phyloP scores from a whole-genome alignment of 2,113 vertebrate genomes.

The Rhabdornis inornatus region DNA sequence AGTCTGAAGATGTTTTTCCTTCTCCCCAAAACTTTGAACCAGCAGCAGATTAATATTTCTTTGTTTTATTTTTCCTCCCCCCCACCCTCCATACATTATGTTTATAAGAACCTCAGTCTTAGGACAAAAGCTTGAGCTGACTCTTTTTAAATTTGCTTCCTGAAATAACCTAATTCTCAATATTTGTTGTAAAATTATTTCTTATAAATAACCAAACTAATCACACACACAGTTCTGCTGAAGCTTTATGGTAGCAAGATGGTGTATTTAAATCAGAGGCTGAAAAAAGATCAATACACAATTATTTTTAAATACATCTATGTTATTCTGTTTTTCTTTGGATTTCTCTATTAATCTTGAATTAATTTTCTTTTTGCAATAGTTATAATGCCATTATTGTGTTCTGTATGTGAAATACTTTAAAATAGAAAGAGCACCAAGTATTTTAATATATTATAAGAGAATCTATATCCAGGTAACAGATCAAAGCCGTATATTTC shows the following conservation, averaged over 20 bases:
- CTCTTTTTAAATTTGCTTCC: neutral
- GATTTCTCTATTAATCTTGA: conserved; percentile 63
- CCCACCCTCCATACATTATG: accelerated
- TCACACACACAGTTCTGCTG: neutral
- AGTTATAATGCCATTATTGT: conserved; percentile 55
- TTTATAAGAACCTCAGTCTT: neutral
- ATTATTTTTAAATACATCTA: conserved; percentile 68
- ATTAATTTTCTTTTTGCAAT: conserved; percentile 66
- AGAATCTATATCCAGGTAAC: conserved; percentile 59
- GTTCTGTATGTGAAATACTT: conserved; percentile 37
- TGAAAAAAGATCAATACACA: conserved; percentile 64
- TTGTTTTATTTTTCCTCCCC: neutral
- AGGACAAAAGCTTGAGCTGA: neutral
- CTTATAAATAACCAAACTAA: neutral
- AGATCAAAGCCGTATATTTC: conserved; percentile 59
- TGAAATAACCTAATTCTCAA: neutral
- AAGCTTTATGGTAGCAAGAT: conserved; percentile 43
- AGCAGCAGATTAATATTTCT: neutral
- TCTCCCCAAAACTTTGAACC: neutral
- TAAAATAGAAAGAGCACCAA: conserved; percentile 28
- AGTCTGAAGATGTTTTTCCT: neutral
- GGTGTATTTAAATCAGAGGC: conserved; percentile 60
- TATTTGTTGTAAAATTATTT: neutral
- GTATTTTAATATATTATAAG: conserved; percentile 56
- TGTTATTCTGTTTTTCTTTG: conserved; percentile 37